Evolutionary conservation across 2,888 invertebrate genomes (phyloP).

Genomic region (Aphelenchoides bicaudatus): DNA sequence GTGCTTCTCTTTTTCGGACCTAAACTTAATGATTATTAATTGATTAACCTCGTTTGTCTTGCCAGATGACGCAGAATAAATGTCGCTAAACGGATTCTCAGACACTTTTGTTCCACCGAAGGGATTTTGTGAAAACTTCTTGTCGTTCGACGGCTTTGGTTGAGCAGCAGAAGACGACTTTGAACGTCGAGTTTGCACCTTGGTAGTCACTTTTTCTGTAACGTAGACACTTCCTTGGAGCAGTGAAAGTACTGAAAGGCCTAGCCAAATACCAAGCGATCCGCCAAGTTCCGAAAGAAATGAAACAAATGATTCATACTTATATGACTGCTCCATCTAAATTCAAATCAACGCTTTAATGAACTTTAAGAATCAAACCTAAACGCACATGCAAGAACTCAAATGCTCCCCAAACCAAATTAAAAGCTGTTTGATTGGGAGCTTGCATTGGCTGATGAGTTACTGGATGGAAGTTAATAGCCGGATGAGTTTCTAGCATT

Average conservation of each 20-base stretch:
- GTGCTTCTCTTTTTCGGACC: constrained; percentile 3
- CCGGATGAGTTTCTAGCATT: not conserved
- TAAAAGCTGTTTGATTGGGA: constrained; percentile 4
- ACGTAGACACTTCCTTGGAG: constrained; percentile 19
- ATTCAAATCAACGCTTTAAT: not conserved
- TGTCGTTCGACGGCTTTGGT: not conserved
- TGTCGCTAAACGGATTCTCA: constrained; percentile 20
- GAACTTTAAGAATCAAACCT: not conserved
- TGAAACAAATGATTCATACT: constrained; percentile 5
- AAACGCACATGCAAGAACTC: not conserved
- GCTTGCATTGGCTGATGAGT: not conserved
- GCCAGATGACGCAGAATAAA: not conserved
- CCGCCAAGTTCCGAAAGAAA: constrained; percentile 21
- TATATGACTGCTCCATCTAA: no score
- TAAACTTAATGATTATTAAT: not conserved
- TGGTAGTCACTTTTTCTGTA: constrained; percentile 12
- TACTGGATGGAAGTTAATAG: not conserved
- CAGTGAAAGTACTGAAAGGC: constrained; percentile 18
- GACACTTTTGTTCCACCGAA: constrained; percentile 13
- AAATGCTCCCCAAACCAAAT: not conserved
- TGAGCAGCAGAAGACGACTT: not conserved
- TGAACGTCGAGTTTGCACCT: constrained; percentile 1
- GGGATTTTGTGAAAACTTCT: constrained; percentile 8
- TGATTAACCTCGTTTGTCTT: not conserved
- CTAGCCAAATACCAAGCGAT: constrained; percentile 20